Conservation (phyloP, 2,113 vertebrate genomes). For the Myiopsitta monachus region DNA sequence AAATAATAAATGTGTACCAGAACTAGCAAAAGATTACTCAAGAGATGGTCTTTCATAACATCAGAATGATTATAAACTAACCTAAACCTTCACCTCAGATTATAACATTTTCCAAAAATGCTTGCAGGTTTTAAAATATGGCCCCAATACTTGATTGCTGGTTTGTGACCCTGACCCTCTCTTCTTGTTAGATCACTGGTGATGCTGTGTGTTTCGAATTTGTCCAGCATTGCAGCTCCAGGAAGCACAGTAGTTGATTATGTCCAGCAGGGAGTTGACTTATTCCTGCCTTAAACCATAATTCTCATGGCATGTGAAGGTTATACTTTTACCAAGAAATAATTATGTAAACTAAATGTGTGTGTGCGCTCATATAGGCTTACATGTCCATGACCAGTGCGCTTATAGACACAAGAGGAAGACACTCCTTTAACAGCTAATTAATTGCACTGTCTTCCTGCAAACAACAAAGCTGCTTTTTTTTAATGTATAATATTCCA, state of each 20-base stretch:
- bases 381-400: neutral
- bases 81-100: neutral
- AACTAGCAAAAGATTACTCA: neutral
- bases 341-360: neutral
- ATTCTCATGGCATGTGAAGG: neutral
- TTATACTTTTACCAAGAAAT: neutral
- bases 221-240: neutral
- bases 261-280: neutral
- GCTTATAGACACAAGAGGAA: neutral
- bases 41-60: neutral
- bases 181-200: too few species aligned
- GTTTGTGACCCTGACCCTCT: neutral
- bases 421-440: neutral
- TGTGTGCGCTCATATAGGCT: neutral
- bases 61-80: neutral
- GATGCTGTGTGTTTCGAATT: neutral
- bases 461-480: neutral
- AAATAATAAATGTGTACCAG: neutral
- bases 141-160: neutral
- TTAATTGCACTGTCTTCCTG: constrained; percentile 7
- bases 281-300: neutral
- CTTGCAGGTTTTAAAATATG: neutral
- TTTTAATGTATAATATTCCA: neutral
- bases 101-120: neutral
- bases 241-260: neutral